phyloP scores from a whole-genome alignment of 1,140 invertebrate species.

The Vanessa tameamea region DNA sequence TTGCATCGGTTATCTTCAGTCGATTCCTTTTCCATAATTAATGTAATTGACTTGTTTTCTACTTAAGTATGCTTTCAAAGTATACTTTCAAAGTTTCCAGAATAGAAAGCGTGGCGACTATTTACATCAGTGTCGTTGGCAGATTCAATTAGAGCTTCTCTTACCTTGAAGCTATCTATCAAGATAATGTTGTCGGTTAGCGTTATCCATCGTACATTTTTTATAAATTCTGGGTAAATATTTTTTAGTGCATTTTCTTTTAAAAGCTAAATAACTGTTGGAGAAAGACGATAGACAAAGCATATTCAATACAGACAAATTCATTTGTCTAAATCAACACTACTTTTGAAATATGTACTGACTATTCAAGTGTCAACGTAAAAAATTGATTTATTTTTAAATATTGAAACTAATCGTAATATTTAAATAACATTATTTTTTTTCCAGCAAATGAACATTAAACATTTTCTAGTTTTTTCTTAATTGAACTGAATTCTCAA shows the following conservation, averaged over 20 bases:
- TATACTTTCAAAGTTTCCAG: constrained; percentile 4
- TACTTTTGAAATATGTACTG: too few relatives aligned
- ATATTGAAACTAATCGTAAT: too few relatives aligned
- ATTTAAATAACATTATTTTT: too few relatives aligned
- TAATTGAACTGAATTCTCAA: too few relatives aligned
- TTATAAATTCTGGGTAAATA: background rate
- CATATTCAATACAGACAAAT: too few relatives aligned
- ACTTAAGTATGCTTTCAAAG: background rate
- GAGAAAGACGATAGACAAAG: background rate
- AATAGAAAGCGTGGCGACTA: constrained; percentile 17
- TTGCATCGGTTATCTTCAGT: background rate
- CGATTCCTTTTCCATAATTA: background rate
- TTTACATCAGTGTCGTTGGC: constrained; percentile 20
- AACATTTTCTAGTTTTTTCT: too few relatives aligned
- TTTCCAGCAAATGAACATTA: too few relatives aligned
- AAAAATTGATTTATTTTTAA: too few relatives aligned
- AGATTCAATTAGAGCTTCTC: constrained; percentile 24
- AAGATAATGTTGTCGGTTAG: constrained; percentile 3
- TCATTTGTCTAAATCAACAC: too few relatives aligned
- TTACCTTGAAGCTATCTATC: constrained; percentile 11
- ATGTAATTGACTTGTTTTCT: constrained; percentile 2
- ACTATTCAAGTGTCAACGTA: too few relatives aligned
- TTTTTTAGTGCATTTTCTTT: background rate
- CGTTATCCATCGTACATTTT: background rate
- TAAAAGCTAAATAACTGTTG: background rate